Evolutionary conservation across 2,797 vertebrate genomes (phyloP).

Genomic region (Selene dorsalis): DNA sequence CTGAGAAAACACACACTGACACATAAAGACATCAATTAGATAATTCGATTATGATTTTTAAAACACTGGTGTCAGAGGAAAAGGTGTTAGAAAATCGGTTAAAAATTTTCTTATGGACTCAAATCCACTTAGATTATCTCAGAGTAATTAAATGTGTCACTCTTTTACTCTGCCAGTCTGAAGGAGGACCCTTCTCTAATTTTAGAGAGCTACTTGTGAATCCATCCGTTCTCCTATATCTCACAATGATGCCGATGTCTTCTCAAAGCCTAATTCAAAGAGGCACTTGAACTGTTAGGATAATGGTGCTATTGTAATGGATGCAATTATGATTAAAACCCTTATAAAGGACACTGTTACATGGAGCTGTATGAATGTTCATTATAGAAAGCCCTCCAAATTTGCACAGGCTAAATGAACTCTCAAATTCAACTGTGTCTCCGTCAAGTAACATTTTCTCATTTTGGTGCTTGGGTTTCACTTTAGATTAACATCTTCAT

Average conservation of each 20-base stretch:
- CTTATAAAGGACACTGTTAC: constrained; percentile 19
- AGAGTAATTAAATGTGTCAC: constrained; percentile 26
- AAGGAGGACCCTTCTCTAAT: constrained; percentile 64
- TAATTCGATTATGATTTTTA: constrained; percentile 60
- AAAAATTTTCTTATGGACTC: background rate
- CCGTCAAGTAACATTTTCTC: constrained; percentile 5
- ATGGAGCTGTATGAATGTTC: constrained; percentile 25
- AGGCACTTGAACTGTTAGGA: constrained; percentile 36
- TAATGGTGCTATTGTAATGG: constrained; percentile 49
- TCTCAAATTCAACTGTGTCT: constrained; percentile 21
- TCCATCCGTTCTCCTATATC: constrained; percentile 28
- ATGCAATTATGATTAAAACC: constrained; percentile 52
- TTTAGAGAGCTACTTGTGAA: constrained; percentile 51
- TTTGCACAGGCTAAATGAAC: constrained; percentile 29
- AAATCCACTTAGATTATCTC: constrained; percentile 11
- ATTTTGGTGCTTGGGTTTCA: constrained; percentile 13
- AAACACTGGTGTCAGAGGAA: constrained; percentile 54
- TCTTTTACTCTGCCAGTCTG: constrained; percentile 51
- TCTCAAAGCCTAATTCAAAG: constrained; percentile 40
- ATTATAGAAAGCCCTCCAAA: constrained; percentile 37
- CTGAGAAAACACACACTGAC: background rate
- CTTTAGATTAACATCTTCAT: constrained; percentile 21
- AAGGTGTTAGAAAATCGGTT: constrained; percentile 13
- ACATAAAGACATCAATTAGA: constrained; percentile 8
- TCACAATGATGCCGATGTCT: background rate